Percentiles rank a stretch among this genome's conserved stretches.
Conservation (phyloP, 2,113 vertebrate genomes). For the Megaptera novaeangliae region DNA sequence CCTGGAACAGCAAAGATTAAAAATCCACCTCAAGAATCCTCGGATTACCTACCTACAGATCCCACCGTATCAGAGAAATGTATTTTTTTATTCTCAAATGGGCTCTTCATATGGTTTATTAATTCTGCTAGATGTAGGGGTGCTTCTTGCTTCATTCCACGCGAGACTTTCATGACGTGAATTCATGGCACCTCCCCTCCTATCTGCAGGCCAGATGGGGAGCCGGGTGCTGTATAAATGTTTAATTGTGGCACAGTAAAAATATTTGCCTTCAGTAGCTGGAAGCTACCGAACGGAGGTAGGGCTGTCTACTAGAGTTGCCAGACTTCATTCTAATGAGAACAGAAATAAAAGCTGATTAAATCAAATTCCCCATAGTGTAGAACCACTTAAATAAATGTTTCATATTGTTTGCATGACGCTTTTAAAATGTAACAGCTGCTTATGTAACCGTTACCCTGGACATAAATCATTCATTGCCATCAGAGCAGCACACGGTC, state of each 20-base stretch:
- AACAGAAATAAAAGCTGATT: slow-evolving; percentile 65
- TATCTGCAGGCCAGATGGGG: background rate
- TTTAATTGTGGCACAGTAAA: slow-evolving; percentile 59
- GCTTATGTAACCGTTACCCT: slow-evolving; percentile 52
- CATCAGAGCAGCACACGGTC: background rate
- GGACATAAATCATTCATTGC: slow-evolving; percentile 68
- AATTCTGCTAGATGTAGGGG: background rate
- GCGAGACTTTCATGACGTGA: background rate
- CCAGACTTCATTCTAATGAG: slow-evolving; percentile 68
- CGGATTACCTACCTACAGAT: background rate
- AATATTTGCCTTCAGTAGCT: slow-evolving; percentile 55
- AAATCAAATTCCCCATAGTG: slow-evolving; percentile 68
- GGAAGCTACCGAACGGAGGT: slow-evolving; percentile 36
- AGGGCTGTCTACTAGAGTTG: slow-evolving; percentile 58
- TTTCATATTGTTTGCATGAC: slow-evolving; percentile 72
- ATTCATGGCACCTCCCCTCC: background rate
- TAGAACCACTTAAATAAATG: slow-evolving; percentile 74
- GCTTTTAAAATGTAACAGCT: slow-evolving; percentile 66
- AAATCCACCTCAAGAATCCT: background rate
- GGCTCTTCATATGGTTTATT: background rate
- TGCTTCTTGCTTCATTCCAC: background rate
- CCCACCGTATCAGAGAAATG: fast-evolving
- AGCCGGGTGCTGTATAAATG: slow-evolving; percentile 27
- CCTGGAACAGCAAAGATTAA: background rate
- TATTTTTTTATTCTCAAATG: background rate